Evolutionary conservation across 2,113 vertebrate genomes (phyloP).

Genomic region (Alethe diademata): DNA sequence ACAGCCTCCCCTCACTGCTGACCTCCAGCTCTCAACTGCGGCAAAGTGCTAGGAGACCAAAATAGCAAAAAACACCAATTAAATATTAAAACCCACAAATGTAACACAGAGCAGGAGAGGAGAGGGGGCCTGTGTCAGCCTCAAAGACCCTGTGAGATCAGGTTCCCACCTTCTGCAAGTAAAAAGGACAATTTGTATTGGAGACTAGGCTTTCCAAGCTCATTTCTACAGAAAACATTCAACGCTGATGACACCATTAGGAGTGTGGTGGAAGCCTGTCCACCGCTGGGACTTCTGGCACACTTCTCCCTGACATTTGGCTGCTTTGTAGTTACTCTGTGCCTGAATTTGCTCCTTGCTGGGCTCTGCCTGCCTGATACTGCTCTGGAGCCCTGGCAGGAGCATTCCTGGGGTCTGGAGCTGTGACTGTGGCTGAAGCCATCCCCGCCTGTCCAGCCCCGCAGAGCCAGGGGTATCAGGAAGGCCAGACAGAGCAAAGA

Average conservation of each 20-base stretch:
- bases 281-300: neutral
- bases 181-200: neutral
- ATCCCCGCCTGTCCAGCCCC: neutral
- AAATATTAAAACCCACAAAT: slow-evolving; percentile 37
- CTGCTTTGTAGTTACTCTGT: neutral
- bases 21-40: neutral
- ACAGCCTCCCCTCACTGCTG: neutral
- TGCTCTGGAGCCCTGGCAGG: neutral
- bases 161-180: slow-evolving; percentile 5
- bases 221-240: slow-evolving; percentile 8
- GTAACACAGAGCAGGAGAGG: neutral
- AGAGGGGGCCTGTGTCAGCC: neutral
- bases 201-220: slow-evolving; percentile 13
- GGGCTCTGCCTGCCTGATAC: neutral
- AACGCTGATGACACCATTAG: neutral
- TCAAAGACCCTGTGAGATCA: neutral
- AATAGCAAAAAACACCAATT: slow-evolving; percentile 3
- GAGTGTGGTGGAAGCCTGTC: slow-evolving; percentile 20
- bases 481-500: neutral
- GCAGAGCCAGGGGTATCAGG: neutral
- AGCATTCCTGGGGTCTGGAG: neutral
- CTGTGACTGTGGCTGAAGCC: neutral
- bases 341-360: neutral
- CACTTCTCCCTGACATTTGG: neutral
- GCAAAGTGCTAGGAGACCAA: neutral